Base-by-base conservation (phyloP, 2,888 invertebrate species). In the Drosophila anceps region DNA sequence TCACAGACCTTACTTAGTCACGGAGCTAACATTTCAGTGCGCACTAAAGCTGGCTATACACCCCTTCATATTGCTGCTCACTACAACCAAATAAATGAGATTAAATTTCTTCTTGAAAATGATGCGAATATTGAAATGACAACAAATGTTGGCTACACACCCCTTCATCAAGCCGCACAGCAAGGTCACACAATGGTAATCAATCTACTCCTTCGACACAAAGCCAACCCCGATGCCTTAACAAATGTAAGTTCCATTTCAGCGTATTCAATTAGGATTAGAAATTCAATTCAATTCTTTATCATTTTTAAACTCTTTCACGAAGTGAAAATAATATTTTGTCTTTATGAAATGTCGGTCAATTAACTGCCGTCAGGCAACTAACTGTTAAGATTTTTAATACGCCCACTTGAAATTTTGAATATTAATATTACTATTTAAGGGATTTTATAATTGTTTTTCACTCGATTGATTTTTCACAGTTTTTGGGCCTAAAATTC, bases 111-210 rank as follows among this genome's bases (percentile, higher is more conserved):
- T 63, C 94, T 99, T 53, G 97, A 97, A 76, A 96, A 98, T 72
- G 96, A 96, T 65, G 98, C 98, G 0, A 96, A 97, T 84, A 97
- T 99, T 58, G 96, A 97, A 77, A 95, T 96, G 5, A 94, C 94
- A 48, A 97, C 97, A 0, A 94, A 95, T 10, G 95, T 96, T 66
- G 97, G 97, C 53, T 98, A 98, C 93, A 99, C 99, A 0, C 98
- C 99, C 0, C 94, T 99, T 15, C 99, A 99, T 94, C 99, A 99
- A 92, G 99, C 99, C 0, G 98, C 99, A 0, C 99, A 99, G 91
- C 99, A 99, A 93, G 99, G 99, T 0, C 99, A 99, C 93, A 98
- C 98, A 1, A 95, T 98, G 86, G 97, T 99, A 78, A 98, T 99
- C 60, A 97, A 97, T 90, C 94, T 98, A 59, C 94, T 99, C 44